A percentile compares a stretch with the other conserved stretches of the same genome.
Evolutionary conservation across 2,888 invertebrate genomes (phyloP).

Genomic region (Tholera decimalis): DNA sequence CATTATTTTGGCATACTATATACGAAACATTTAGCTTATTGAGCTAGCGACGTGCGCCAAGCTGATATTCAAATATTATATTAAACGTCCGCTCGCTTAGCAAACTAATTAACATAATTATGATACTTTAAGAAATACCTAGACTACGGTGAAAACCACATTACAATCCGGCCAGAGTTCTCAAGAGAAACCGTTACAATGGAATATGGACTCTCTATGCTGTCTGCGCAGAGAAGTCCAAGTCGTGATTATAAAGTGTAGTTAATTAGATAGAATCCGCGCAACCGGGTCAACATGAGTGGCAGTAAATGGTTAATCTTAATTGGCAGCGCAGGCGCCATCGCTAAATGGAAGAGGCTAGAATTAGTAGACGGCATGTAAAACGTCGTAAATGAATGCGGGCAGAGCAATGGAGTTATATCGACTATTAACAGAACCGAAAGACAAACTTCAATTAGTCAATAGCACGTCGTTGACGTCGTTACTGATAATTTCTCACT

Average conservation of each 20-base stretch:
- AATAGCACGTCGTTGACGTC: conserved; percentile 60
- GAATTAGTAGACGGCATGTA: conserved; percentile 70
- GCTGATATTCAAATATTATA: conserved; percentile 5
- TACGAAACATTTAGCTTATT: conserved; percentile 1
- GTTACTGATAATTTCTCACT: conserved; percentile 71
- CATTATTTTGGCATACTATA: conserved; percentile 30
- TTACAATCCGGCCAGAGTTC: conserved; percentile 36
- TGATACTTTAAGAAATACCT: conserved; percentile 31
- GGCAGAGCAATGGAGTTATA: conserved; percentile 59
- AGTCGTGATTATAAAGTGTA: conserved; percentile 54
- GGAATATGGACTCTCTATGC: conserved; percentile 28
- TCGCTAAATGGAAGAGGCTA: conserved; percentile 70
- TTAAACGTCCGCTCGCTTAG: neutral
- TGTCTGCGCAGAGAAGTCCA: conserved; percentile 37
- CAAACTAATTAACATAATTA: conserved; percentile 21
- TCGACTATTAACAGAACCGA: conserved; percentile 45
- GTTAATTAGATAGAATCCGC: conserved; percentile 68
- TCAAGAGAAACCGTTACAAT: conserved; percentile 55
- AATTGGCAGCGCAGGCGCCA: conserved; percentile 76
- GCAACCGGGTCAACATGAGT: conserved; percentile 77
- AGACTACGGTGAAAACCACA: conserved; percentile 47
- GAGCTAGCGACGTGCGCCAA: neutral
- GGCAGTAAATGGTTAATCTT: conserved; percentile 80
- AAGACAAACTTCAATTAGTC: conserved; percentile 66
- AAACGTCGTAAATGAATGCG: conserved; percentile 60